Conservation (phyloP, 1,140 invertebrate genomes). For the Samia ricini region DNA sequence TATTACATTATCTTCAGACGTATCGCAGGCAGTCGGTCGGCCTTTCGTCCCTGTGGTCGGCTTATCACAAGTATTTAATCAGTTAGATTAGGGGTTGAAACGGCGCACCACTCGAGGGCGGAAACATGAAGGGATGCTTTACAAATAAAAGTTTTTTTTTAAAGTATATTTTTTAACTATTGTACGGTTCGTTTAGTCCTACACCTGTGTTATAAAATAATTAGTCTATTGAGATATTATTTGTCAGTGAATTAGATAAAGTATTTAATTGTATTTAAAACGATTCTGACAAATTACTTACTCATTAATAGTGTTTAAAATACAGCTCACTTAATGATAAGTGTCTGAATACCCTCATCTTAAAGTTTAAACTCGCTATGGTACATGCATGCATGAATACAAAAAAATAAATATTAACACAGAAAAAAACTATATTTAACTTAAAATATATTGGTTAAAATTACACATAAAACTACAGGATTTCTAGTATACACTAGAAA, state of each 20-base stretch:
- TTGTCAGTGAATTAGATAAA: conserved; percentile 6
- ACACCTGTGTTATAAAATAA: conserved; percentile 37
- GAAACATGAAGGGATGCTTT: conserved; percentile 38
- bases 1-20: background rate
- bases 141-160: conserved; percentile 13
- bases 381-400: too few relatives aligned
- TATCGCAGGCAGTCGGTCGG: background rate
- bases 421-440: too few relatives aligned
- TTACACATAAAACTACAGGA: too few relatives aligned
- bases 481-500: too few relatives aligned
- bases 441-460: too few relatives aligned
- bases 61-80: conserved; percentile 45
- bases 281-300: background rate
- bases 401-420: too few relatives aligned
- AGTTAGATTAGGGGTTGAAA: conserved; percentile 39
- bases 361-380: too few relatives aligned
- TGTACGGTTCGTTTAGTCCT: conserved; percentile 1
- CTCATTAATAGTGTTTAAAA: too few relatives aligned
- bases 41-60: conserved; percentile 12
- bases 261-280: background rate
- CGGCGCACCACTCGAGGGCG: conserved; percentile 32
- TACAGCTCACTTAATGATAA: too few relatives aligned
- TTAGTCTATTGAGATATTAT: conserved; percentile 18
- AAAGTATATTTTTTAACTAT: conserved; percentile 20
- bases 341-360: too few relatives aligned